Evolutionary conservation across 2,888 invertebrate genomes (phyloP).

Genomic region (Zele albiditarsus): DNA sequence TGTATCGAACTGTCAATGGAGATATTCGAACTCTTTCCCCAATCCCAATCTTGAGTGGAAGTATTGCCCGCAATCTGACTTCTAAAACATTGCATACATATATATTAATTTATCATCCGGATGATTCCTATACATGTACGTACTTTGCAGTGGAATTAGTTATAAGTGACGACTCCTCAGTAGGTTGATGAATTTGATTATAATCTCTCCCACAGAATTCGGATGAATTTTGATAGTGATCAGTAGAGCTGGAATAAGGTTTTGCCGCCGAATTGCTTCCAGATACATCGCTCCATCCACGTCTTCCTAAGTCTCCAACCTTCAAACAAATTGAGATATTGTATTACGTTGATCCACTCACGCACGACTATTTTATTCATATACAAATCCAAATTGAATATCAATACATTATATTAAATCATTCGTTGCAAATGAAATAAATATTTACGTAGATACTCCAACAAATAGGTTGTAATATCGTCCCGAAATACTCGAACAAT

Average conservation of each 20-base stretch:
- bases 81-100: slow-evolving; percentile 47
- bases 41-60: slow-evolving; percentile 62
- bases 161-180: slow-evolving; percentile 67
- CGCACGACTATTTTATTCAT: neutral
- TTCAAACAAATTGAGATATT: slow-evolving; percentile 57
- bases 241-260: slow-evolving; percentile 60
- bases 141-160: slow-evolving; percentile 62
- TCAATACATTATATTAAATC: no score
- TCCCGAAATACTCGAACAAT: no score
- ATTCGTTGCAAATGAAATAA: no score
- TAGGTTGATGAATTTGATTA: slow-evolving; percentile 58
- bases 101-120: neutral
- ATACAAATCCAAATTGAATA: no score
- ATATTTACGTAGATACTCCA: no score
- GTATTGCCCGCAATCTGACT: slow-evolving; percentile 55
- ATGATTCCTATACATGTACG: slow-evolving; percentile 28
- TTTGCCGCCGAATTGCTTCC: slow-evolving; percentile 75
- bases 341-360: slow-evolving; percentile 22
- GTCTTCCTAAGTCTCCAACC: slow-evolving; percentile 81
- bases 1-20: slow-evolving; percentile 53
- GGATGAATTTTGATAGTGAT: slow-evolving; percentile 66
- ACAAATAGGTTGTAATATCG: no score
- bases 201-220: slow-evolving; percentile 61
- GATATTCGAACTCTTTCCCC: slow-evolving; percentile 58
- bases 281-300: slow-evolving; percentile 79